Evolutionary conservation across 2,888 invertebrate species (phyloP).

Genomic region (Drosophila recens): DNA sequence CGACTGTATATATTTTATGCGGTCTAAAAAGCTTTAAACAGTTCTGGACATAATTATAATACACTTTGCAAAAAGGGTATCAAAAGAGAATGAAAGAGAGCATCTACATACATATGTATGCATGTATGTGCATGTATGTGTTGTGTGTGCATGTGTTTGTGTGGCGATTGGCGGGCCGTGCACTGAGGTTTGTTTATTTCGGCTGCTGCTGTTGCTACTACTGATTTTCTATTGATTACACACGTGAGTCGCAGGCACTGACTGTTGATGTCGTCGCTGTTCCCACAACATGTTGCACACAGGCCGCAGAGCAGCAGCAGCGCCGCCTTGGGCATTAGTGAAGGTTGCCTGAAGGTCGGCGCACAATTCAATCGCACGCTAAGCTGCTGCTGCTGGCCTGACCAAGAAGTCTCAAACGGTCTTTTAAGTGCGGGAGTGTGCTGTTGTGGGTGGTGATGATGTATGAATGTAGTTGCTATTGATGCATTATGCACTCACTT

Average conservation of each 20-base stretch:
- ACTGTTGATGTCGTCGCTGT: conserved; percentile 40
- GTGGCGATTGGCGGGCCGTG: conserved; percentile 22
- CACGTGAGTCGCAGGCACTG: conserved; percentile 65
- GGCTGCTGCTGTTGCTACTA: conserved; percentile 34
- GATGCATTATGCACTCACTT: conserved; percentile 52
- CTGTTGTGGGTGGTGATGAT: background rate
- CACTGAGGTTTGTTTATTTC: conserved; percentile 62
- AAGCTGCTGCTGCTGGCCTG: conserved; percentile 1
- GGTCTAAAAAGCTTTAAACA: background rate
- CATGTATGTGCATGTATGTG: too few relatives aligned
- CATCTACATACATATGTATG: too few relatives aligned
- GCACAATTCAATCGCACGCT: conserved; percentile 31
- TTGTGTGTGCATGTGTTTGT: conserved; percentile 1
- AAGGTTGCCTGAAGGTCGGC: conserved; percentile 85
- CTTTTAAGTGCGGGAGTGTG: conserved; percentile 8
- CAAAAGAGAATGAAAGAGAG: conserved; percentile 6
- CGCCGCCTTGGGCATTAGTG: conserved; percentile 59
- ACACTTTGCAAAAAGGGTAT: background rate
- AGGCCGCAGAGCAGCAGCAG: conserved; percentile 26
- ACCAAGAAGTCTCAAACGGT: conserved; percentile 9
- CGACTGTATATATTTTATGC: too few relatives aligned
- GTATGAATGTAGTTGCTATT: background rate
- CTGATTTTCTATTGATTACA: conserved; percentile 77
- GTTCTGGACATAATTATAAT: background rate
- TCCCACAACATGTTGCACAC: conserved; percentile 61